Base-by-base conservation (phyloP, 2,888 invertebrate species). In the Artemia sinica region DNA sequence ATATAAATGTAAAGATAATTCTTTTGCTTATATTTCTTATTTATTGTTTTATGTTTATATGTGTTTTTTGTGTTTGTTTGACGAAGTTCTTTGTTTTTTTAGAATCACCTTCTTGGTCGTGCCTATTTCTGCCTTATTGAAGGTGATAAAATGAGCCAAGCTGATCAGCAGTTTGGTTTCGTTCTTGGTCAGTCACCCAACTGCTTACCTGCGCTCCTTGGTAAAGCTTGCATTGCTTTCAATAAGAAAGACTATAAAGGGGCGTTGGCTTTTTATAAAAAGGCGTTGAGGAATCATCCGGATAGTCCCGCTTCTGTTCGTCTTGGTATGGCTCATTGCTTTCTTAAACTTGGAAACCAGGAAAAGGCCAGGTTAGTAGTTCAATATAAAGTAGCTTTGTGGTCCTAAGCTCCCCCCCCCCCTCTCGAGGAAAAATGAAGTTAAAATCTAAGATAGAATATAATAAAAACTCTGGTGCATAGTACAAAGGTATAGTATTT, bases 131-230 rank as follows among this genome's bases (percentile, higher is more conserved):
- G 96, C 75, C 82, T 99, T 10, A 82, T 97, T 51, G 98, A 99
- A 82, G 96, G 96, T 1, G 96, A 97, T 76, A 97, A 97, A 82
- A 93, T 97, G 91, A 97, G 98, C 72, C 97, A 98, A 80, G 98
- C 98, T 0, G 97, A 98, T 82, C 93, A 96, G 0, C 98, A 99
- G 78, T 98, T 98, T 77, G 97, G 98, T 80, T 99, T 98, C 78
- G 97, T 99, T 0, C 80, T 98, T 50, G 95, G 96, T 78, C 91
- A 93, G 75, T 89, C 89, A 0, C 90, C 90, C 4, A 93, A 91
- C 75, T 96, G 95, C 80, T 96, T 98, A 72, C 96, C 97, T 0
- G 95, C 98, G 0, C 80, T 97, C 70, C 82, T 98, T 67, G 98
- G 98, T 13, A 97, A 98, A 83, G 98, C 98, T 0, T 98, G 97